Conservation (phyloP, 2,113 vertebrate species). For the Anarrhichthys ocellatus region DNA sequence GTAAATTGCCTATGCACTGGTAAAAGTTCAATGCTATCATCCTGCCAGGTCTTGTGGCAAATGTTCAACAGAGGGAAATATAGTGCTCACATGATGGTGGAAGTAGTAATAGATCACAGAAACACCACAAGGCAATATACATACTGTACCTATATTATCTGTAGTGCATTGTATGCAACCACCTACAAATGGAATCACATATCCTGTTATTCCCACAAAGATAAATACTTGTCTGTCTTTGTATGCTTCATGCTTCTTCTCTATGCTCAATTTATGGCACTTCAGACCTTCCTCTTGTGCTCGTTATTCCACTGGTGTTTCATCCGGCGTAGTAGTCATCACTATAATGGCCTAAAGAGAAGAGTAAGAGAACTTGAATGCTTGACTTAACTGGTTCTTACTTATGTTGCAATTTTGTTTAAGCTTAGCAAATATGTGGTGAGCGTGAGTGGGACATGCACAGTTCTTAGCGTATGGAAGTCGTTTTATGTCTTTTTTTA, state of each 20-base stretch:
- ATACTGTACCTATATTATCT: background rate
- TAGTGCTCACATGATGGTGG: background rate
- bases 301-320: conserved; percentile 43
- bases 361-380: background rate
- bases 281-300: conserved; percentile 13
- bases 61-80: background rate
- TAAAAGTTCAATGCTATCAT: background rate
- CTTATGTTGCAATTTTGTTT: background rate
- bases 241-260: background rate
- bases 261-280: background rate
- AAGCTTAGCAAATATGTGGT: conserved; percentile 6
- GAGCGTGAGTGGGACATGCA: background rate
- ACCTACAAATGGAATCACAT: background rate
- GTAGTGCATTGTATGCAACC: background rate
- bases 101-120: background rate
- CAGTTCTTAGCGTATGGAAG: background rate
- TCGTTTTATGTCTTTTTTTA: conserved; percentile 15
- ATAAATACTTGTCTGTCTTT: background rate
- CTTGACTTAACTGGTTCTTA: background rate
- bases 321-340: conserved; percentile 13
- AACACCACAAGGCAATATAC: background rate
- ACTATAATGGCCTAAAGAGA: conserved; percentile 57
- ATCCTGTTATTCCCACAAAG: background rate
- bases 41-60: background rate
- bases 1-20: background rate